Conservation (phyloP, 1,140 invertebrate species). For the Drosophila miranda region DNA sequence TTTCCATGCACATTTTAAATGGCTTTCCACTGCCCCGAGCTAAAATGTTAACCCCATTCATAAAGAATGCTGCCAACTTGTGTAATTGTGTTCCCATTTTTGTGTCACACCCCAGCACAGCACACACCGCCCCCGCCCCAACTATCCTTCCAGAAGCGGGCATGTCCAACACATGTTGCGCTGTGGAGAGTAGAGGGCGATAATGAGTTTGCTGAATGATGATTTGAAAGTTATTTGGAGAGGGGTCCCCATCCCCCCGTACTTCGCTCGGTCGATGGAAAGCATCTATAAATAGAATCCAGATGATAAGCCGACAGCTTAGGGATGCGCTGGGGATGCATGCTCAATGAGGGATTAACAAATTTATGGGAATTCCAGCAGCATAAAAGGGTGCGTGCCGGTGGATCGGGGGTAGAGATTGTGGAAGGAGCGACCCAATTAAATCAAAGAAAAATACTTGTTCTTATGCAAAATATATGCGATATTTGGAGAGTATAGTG, state of each 20-base stretch:
- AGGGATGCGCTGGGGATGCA: constrained; percentile 18
- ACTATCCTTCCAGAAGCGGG: no score
- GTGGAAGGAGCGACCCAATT: no score
- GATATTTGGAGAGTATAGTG: constrained; percentile 1
- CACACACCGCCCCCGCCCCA: neutral
- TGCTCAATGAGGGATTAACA: constrained; percentile 45
- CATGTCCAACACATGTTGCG: no score
- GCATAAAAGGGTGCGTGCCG: constrained; percentile 10
- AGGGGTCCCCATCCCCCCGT: constrained; percentile 8
- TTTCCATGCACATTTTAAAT: constrained; percentile 28
- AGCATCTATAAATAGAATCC: constrained; percentile 32
- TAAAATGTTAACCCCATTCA: constrained; percentile 37
- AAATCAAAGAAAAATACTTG: constrained; percentile 30
- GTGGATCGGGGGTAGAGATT: no score
- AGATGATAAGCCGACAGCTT: constrained; percentile 31
- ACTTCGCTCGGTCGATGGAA: neutral
- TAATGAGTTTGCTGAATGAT: constrained; percentile 42
- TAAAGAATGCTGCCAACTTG: constrained; percentile 30
- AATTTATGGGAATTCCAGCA: constrained; percentile 36
- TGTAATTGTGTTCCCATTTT: constrained; percentile 38
- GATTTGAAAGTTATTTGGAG: constrained; percentile 41
- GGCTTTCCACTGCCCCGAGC: constrained; percentile 16
- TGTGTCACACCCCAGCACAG: constrained; percentile 11
- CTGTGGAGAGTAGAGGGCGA: neutral
- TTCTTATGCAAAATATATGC: constrained; percentile 24